Evolutionary conservation across 2,113 vertebrate species (phyloP).

Genomic region (Probosciger aterrimus): DNA sequence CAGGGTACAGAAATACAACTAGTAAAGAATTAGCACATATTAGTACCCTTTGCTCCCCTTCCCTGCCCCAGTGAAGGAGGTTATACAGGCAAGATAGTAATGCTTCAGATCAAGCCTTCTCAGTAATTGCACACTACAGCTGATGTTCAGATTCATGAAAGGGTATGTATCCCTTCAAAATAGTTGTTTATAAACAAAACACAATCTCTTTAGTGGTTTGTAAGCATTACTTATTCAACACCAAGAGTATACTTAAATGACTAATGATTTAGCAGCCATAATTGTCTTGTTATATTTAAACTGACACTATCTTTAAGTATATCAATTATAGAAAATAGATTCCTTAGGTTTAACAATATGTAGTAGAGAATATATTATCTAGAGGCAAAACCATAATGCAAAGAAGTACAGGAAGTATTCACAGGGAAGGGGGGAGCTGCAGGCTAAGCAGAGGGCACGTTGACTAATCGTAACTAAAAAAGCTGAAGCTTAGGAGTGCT

Average conservation of each 20-base stretch:
- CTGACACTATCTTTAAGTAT: constrained; percentile 8
- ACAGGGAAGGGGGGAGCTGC: neutral
- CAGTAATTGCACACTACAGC: constrained; percentile 39
- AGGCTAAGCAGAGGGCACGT: neutral
- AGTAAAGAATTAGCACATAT: constrained; percentile 36
- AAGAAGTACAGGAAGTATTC: constrained; percentile 33
- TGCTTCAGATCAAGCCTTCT: constrained; percentile 43
- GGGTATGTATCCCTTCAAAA: neutral
- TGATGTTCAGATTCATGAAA: constrained; percentile 44
- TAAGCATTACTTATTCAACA: constrained; percentile 50
- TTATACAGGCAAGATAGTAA: constrained; percentile 28
- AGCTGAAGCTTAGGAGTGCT: neutral
- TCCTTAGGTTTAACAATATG: constrained; percentile 20
- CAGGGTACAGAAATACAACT: constrained; percentile 59
- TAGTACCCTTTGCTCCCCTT: constrained; percentile 53
- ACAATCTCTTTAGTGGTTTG: constrained; percentile 7
- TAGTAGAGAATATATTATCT: constrained; percentile 55
- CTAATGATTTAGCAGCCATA: constrained; percentile 28
- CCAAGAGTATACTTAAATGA: constrained; percentile 20
- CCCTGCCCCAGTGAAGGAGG: constrained; percentile 28
- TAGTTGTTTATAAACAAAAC: constrained; percentile 6
- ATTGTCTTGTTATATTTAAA: constrained; percentile 17
- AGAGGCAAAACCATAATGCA: constrained; percentile 20
- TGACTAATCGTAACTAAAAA: neutral
- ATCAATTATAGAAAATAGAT: constrained; percentile 55